Evolutionary conservation across 2,113 vertebrate species (phyloP), one percentile per base, ranked within the genome.

Genomic region (Nerophis ophidion): DNA sequence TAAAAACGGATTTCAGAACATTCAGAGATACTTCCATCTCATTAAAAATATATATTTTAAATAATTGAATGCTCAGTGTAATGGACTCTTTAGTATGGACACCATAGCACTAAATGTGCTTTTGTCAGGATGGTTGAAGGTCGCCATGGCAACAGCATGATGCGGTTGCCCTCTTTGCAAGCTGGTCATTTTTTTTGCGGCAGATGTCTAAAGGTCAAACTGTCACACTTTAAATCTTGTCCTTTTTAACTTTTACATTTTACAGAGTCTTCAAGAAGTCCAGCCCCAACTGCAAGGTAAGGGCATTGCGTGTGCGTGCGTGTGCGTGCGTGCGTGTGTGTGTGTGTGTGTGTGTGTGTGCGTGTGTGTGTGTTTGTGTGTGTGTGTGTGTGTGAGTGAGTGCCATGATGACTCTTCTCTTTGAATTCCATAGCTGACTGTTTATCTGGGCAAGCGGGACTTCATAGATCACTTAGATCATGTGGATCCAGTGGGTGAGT

Each of bases 401-500:
- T 11, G 36, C 48, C 42, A 11, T 15, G 44, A 34, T 38, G 52
- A 54, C 34, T 33, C 6, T 6, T 36, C 7, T 50, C 34, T 42
- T 47, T 46, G 60, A 40, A 70, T 10, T 57, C 48, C 17, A 11
- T 57, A 81, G 78, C 48, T 76, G 12, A 92, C 89, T 0, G 91
- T 92, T 61, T 92, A 92, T 75, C 75, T 92, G 47, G 91, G 91
- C 17, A 92, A 92, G 70, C 66, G 91, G 7, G 91, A 91, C 75
- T 92, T 91, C 68, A 88, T 92, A 44, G 91, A 92, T 63, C 91
- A 92, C 72, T 79, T 91, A 54, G 87, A 92, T 55, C 86, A 81
- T 57, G 88, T 92, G 1, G 91, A 92, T 52, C 87, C 90, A 19
- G 90, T 92, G 8, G 91, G 91, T 92, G 61, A 72, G 78, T 70